Base-by-base conservation (phyloP, 2,113 vertebrate genomes). In the Sinocyclocheilus grahami region DNA sequence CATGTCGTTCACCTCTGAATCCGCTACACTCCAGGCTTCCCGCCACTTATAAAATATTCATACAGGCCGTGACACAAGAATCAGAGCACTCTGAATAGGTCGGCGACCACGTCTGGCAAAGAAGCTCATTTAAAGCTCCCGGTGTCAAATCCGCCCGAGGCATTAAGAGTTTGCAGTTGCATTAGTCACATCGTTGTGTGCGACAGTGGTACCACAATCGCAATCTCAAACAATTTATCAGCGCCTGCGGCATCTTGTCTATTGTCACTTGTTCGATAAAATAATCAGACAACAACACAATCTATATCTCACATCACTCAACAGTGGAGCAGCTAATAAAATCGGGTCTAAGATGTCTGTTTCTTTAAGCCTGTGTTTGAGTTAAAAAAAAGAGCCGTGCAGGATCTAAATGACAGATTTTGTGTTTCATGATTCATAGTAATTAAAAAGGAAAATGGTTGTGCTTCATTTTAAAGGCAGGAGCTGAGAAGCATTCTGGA, bases 391-490 rank as follows among this genome's bases (percentile, higher is more conserved):
- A 81, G 42, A 82, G 86, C 46, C 16, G 60, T 75, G 65, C 33
- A 20, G 4, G 83, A 84, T 84, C 86, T 79, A 87, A 84, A 60
- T 80, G 46, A 46, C 78, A 87, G 27, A 78, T 51, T 75, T 5
- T 87, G 51, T 18, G 53, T 87, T 74, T 62, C 53, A 37, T 82
- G 39, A 76, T 74, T 63, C 67, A 83, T 77, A 80, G 79, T 86
- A 87, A 87, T 89, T 87, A 87, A 83, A 87, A 48, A 53, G 74
- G 39, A 27, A 85, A 85, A 86, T 82, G 69, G 84, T 24, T 65
- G 37, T 65, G 84, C 63, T 24, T 86, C 79, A n/a, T 83, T 90
- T 33, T 67, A 81, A 69, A 22, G 63, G 63, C n/a, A 83, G 83
- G 33, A 46, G 62, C 24, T 88, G 48, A 37, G 39, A 84, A 78